Evolutionary conservation across 2,113 vertebrate species (phyloP), one percentile per base, ranked within the genome.

Genomic region (Anoura caudifer): DNA sequence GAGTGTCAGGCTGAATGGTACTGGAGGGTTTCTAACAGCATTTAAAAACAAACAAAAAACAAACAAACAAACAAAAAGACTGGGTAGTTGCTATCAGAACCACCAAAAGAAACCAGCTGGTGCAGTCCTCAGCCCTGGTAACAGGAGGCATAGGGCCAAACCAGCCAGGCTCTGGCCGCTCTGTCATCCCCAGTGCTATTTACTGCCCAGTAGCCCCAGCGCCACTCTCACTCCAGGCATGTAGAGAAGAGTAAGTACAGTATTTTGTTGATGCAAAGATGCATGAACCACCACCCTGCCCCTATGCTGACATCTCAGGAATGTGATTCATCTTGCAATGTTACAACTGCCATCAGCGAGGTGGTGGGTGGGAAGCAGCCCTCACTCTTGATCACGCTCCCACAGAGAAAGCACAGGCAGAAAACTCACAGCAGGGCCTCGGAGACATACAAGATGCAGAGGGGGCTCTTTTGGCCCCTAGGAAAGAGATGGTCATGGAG

Each of bases 331-430:
- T 43, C 75, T 69, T 9, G 17, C 77, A 20, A 20, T 3, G 31
- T 5, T 5, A 17, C 45, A 31, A 4, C 2, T 14, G n/a, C 83
- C 9, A 2, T 16, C 73, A 24, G 67, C 52, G 26, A 7, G 19
- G 26, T 13, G 36, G 26, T 26, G 38, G 56, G 72, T 38, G 65
- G 50, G 22, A 41, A 10, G 73, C 26, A 17, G 65, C 7, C 43
- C 1, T 19, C 11, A 0, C 0, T 14, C 43, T 52, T 0, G 22
- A 31, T 24, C 38, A 2, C 0, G 2, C 22, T 2, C 41, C 84
- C 12, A 2, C 4, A 13, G 2, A 1, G 43, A 33, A 83, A 52
- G n/a, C 54, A n/a, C 50, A 17, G 36, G 45, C 24, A 10, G 7
- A 41, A 83, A 16, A 8, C 28, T 15, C 65, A 31, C 20, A 10